Evolutionary conservation across 2,888 invertebrate species (phyloP).

Genomic region (Dioctria rufipes): DNA sequence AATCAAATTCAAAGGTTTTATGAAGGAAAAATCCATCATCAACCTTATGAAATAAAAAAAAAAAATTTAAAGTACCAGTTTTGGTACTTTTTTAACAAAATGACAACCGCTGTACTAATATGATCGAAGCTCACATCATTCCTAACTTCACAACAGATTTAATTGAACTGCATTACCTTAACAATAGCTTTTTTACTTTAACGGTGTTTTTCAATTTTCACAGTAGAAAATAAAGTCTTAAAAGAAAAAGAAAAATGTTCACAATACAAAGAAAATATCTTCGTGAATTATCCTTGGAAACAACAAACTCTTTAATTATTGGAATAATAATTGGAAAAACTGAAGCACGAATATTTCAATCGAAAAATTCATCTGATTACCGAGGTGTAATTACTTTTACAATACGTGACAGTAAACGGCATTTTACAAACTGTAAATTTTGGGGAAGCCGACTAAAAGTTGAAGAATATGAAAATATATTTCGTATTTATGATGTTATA

Average conservation of each 20-base stretch:
- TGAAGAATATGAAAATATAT: constrained; percentile 75
- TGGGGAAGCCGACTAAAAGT: constrained; percentile 82
- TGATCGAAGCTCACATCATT: too few species aligned
- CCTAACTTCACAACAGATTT: too few species aligned
- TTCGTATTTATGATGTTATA: constrained; percentile 80
- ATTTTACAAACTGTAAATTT: constrained; percentile 82
- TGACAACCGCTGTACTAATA: too few species aligned
- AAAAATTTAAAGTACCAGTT: too few species aligned
- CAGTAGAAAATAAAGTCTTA: neutral
- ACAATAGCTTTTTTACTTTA: too few species aligned
- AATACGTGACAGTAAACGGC: constrained; percentile 79
- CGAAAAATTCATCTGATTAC: constrained; percentile 70
- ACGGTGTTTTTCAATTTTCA: too few species aligned
- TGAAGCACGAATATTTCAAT: constrained; percentile 72
- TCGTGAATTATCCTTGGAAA: constrained; percentile 25
- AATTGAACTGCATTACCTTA: too few species aligned
- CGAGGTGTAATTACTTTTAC: constrained; percentile 85
- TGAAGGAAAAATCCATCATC: too few species aligned
- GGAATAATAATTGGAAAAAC: constrained; percentile 79
- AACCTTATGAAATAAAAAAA: too few species aligned
- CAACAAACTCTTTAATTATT: constrained; percentile 17
- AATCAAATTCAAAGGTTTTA: too few species aligned
- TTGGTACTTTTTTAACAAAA: too few species aligned
- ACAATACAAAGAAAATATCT: constrained; percentile 17
- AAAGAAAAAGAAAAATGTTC: constrained; percentile 14